These are phyloP conservation scores for Chloropsis hardwickii DNA, from an alignment of 2,113 vertebrate genomes.

Conservation along the genomic window DNA sequence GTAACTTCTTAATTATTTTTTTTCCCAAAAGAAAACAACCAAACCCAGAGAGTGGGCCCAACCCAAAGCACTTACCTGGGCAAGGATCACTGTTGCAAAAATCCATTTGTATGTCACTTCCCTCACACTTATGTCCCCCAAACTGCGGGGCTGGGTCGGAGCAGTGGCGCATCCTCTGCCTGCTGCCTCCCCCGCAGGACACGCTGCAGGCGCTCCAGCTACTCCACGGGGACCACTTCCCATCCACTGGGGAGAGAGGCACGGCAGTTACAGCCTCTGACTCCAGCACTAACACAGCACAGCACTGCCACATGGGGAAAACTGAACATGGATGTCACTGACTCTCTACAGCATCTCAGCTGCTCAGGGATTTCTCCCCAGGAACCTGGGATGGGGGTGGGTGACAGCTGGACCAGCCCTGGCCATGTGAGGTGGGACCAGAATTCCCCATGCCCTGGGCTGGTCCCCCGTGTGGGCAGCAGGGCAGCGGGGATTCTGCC, in stretches of 20 bases:
- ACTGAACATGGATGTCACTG: neutral
- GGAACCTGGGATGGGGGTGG: too few species aligned
- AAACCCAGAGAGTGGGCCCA: accelerated
- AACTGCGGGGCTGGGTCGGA: constrained; percentile 84
- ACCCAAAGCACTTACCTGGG: constrained; percentile 79
- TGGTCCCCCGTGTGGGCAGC: neutral
- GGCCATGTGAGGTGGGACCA: accelerated
- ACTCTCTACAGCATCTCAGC: neutral
- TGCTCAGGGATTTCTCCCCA: neutral
- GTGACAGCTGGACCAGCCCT: neutral
- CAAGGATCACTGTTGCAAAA: constrained; percentile 94
- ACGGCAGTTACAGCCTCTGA: neutral
- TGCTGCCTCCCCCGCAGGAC: constrained; percentile 90
- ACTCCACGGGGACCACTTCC: constrained; percentile 88
- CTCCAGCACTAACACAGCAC: neutral
- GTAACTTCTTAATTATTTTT: neutral
- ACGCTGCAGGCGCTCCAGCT: constrained; percentile 89
- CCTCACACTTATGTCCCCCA: constrained; percentile 87
- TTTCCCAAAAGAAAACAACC: neutral
- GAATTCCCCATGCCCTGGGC: neutral
- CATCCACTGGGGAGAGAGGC: constrained; percentile 80
- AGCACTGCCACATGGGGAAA: neutral
- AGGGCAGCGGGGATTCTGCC: neutral
- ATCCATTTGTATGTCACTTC: constrained; percentile 84
- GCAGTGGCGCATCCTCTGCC: constrained; percentile 85